phyloP scores from a whole-genome alignment of 2,888 invertebrate species.

The Ormyrus nitidulus region DNA sequence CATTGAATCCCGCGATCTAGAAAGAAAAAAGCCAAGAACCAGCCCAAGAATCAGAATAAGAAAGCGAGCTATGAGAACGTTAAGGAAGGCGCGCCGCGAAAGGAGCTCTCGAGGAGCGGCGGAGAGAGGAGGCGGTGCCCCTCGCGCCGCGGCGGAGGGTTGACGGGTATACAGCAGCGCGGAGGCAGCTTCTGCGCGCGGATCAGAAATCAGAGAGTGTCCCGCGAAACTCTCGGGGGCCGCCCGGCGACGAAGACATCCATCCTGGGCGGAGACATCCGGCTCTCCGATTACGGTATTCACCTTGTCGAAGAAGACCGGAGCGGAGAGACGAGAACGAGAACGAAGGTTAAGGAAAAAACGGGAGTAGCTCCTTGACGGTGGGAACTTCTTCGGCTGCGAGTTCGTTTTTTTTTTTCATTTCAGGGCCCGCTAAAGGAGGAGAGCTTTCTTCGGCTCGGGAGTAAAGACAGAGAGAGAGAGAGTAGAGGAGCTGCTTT shows the following conservation, averaged over 20 bases:
- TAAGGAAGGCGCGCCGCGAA: neutral
- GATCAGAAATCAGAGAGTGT: constrained; percentile 74
- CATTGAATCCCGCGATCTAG: too few species aligned
- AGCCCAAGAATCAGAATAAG: constrained; percentile 8
- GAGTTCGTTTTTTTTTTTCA: neutral
- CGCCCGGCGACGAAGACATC: constrained; percentile 53
- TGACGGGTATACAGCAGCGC: constrained; percentile 72
- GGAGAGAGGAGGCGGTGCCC: constrained; percentile 58
- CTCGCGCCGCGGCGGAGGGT: constrained; percentile 57
- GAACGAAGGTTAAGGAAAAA: constrained; percentile 51
- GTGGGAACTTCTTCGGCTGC: constrained; percentile 62
- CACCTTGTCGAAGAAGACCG: constrained; percentile 59
- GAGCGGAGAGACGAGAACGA: constrained; percentile 25
- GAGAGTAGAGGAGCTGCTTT: neutral
- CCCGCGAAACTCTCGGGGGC: constrained; percentile 59
- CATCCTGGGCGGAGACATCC: constrained; percentile 75
- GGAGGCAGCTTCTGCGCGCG: constrained; percentile 44
- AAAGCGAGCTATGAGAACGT: constrained; percentile 36
- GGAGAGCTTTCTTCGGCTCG: too few species aligned
- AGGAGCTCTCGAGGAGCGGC: neutral
- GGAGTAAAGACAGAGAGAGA: neutral
- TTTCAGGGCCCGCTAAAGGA: neutral
- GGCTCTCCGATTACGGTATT: constrained; percentile 74
- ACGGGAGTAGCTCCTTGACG: constrained; percentile 46
- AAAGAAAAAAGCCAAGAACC: constrained; percentile 21